Evolutionary conservation across 2,113 vertebrate species (phyloP).

Genomic region (Phrynocephalus versicolor): DNA sequence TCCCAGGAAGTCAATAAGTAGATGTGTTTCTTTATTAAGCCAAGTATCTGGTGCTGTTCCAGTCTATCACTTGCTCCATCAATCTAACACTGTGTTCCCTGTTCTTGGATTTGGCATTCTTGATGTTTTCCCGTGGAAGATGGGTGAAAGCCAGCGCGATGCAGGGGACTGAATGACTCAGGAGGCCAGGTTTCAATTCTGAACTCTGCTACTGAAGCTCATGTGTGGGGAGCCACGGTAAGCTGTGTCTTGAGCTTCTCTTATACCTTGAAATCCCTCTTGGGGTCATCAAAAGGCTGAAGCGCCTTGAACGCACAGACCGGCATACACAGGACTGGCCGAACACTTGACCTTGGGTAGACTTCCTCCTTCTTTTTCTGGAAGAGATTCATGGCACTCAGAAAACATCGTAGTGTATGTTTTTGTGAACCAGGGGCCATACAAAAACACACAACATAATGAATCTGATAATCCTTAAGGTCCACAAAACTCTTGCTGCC

Average conservation of each 20-base stretch:
- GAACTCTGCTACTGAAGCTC: too few relatives aligned
- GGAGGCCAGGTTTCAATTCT: too few relatives aligned
- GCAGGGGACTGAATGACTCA: too few relatives aligned
- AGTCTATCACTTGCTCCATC: not conserved
- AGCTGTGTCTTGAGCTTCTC: too few relatives aligned
- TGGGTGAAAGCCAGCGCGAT: not conserved
- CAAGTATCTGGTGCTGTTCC: not conserved
- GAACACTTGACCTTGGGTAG: not conserved
- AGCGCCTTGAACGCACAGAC: too few relatives aligned
- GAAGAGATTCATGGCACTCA: not conserved
- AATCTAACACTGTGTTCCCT: not conserved
- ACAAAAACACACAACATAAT: not conserved
- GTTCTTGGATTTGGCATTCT: not conserved
- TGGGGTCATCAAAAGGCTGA: too few relatives aligned
- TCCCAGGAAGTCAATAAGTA: too few relatives aligned
- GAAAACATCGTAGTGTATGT: not conserved
- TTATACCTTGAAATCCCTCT: too few relatives aligned
- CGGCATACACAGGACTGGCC: too few relatives aligned
- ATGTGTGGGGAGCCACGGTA: too few relatives aligned
- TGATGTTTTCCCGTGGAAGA: not conserved
- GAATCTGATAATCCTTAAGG: not conserved
- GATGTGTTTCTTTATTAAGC: not conserved
- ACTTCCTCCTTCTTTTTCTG: not conserved
- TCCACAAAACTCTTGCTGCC: not conserved
- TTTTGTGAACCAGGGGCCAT: not conserved